These are phyloP conservation scores for Heterodera schachtii DNA, from an alignment of 1,140 invertebrate species.

Conservation along the genomic window DNA sequence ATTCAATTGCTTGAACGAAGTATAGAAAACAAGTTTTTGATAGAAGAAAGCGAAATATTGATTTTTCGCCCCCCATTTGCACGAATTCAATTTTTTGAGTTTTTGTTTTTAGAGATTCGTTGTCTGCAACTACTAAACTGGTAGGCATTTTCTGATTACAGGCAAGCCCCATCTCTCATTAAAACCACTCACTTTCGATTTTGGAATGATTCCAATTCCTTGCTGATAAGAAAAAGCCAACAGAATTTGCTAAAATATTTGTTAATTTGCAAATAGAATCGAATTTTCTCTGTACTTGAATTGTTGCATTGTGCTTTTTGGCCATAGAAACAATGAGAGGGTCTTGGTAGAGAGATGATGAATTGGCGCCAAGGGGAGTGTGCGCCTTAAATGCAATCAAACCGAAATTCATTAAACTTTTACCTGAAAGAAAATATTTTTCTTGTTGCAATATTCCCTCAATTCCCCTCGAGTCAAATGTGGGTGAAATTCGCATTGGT, in stretches of 20 bases:
- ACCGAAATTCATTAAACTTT: slow-evolving; percentile 53
- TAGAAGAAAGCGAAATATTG: too few species aligned
- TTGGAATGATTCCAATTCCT: slow-evolving; percentile 59
- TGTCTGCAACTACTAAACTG: too few species aligned
- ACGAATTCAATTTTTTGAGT: too few species aligned
- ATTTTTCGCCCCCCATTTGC: too few species aligned
- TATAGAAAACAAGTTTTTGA: too few species aligned
- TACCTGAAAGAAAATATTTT: slow-evolving; percentile 68
- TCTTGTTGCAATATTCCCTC: slow-evolving; percentile 65
- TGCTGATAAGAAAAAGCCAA: slow-evolving; percentile 57
- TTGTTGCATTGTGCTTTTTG: slow-evolving; percentile 45
- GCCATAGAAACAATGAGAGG: slow-evolving; percentile 50
- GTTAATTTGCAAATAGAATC: background rate
- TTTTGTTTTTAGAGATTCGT: too few species aligned
- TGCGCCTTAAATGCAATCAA: slow-evolving; percentile 35
- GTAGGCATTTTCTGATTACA: too few species aligned
- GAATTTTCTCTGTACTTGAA: slow-evolving; percentile 32
- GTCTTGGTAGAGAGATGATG: slow-evolving; percentile 33
- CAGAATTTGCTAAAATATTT: slow-evolving; percentile 44
- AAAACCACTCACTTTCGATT: slow-evolving; percentile 40
- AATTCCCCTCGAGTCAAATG: slow-evolving; percentile 66
- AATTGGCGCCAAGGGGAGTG: slow-evolving; percentile 43
- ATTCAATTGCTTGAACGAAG: too few species aligned
- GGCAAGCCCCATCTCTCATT: too few species aligned
- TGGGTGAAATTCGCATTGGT: slow-evolving; percentile 72